Evolutionary conservation across 2,113 vertebrate genomes (phyloP).

Genomic region (Lasiurus borealis): DNA sequence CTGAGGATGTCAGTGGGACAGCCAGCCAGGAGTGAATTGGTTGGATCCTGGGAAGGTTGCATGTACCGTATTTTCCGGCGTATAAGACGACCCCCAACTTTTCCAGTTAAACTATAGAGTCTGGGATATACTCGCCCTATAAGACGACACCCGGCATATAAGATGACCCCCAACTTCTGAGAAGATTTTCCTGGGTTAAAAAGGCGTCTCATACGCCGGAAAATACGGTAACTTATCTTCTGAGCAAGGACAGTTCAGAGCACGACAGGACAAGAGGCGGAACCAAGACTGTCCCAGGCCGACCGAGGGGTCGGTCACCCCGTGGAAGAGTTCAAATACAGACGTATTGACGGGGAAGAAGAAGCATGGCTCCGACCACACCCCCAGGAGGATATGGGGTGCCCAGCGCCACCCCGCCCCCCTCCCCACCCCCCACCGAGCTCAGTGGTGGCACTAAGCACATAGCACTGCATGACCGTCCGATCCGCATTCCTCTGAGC

Average conservation of each 20-base stretch:
- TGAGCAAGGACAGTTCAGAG: background rate
- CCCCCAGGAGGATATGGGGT: too few species aligned
- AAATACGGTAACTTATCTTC: background rate
- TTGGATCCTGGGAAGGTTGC: background rate
- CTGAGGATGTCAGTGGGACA: background rate
- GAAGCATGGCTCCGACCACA: background rate
- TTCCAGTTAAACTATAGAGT: too few species aligned
- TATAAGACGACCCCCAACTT: too few species aligned
- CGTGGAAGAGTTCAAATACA: too few species aligned
- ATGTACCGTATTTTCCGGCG: too few species aligned
- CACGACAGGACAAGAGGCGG: background rate
- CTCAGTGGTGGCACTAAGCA: background rate
- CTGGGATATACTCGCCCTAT: too few species aligned
- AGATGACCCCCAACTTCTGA: too few species aligned
- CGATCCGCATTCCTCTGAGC: background rate
- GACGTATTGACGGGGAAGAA: accelerated
- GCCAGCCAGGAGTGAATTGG: background rate
- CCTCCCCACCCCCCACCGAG: background rate
- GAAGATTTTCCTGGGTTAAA: too few species aligned
- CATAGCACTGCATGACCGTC: background rate
- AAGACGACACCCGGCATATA: too few species aligned
- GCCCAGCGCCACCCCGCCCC: background rate
- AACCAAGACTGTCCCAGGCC: too few species aligned
- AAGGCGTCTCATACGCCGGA: too few species aligned
- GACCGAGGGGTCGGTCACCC: background rate